Evolutionary conservation across 2,113 vertebrate genomes (phyloP).

Genomic region (Isichthys henryi): DNA sequence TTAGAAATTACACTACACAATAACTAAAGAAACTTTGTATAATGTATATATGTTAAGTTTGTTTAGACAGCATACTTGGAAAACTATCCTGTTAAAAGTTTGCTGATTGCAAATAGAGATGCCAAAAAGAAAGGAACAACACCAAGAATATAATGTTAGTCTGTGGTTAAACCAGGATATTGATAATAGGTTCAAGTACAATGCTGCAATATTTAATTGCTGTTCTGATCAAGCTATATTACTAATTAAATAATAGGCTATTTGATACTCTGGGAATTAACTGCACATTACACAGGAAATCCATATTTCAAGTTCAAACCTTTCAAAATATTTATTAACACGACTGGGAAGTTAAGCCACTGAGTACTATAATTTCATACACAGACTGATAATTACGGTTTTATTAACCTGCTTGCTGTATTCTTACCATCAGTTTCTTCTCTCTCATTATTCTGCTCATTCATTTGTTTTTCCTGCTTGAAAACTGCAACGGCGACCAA

Average conservation of each 20-base stretch:
- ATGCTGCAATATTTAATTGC: background rate
- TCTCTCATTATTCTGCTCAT: conserved; percentile 36
- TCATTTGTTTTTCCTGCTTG: conserved; percentile 47
- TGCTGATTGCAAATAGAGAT: background rate
- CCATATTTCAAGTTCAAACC: background rate
- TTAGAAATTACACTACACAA: background rate
- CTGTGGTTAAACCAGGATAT: background rate
- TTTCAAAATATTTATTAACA: background rate
- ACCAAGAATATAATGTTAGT: background rate
- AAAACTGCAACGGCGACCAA: conserved; percentile 60
- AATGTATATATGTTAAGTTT: background rate
- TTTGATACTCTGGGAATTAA: background rate
- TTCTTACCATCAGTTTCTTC: conserved; percentile 53
- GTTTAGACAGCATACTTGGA: background rate
- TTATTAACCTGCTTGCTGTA: background rate
- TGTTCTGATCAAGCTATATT: background rate
- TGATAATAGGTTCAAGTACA: background rate
- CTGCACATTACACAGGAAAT: background rate
- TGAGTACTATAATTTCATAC: background rate
- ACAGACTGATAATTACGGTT: background rate
- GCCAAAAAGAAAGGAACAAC: background rate
- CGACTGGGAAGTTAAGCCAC: background rate
- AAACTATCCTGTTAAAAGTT: background rate
- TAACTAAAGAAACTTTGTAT: background rate
- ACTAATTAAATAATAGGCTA: background rate